phyloP scores from a whole-genome alignment of 2,888 invertebrate species.

The Gari tellinella region DNA sequence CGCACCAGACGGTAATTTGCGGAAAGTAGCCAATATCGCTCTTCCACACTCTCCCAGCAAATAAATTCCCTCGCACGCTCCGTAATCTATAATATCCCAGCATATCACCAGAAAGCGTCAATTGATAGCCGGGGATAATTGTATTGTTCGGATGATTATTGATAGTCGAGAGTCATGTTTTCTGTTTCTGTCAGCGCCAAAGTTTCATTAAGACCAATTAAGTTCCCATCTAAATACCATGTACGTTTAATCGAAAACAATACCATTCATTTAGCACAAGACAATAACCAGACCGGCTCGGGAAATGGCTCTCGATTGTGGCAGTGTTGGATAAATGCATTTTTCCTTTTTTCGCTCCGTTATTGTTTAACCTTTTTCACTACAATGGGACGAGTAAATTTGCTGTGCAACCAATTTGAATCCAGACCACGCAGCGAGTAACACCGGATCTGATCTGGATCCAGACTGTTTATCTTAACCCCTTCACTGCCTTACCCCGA shows the following conservation, averaged over 20 bases:
- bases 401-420: too few species aligned
- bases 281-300: too few species aligned
- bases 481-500: too few species aligned
- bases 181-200: conserved; percentile 54
- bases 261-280: conserved; percentile 36
- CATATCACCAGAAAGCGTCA: conserved; percentile 38
- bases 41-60: conserved; percentile 28
- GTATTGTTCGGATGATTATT: conserved; percentile 48
- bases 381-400: too few species aligned
- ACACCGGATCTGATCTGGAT: too few species aligned
- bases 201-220: conserved; percentile 61
- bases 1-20: neutral
- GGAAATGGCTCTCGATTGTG: too few species aligned
- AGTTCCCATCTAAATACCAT: conserved; percentile 54
- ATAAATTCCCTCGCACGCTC: conserved; percentile 22
- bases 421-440: too few species aligned
- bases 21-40: conserved; percentile 1
- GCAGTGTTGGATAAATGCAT: too few species aligned
- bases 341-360: too few species aligned
- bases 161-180: conserved; percentile 48
- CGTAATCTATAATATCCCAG: conserved; percentile 18
- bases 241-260: conserved; percentile 53
- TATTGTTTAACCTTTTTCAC: too few species aligned
- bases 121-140: conserved; percentile 49
- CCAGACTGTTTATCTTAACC: too few species aligned